Percentiles rank a stretch among this genome's conserved stretches.
phyloP scores from a whole-genome alignment of 2,888 invertebrate species.

The Ctenicera cuprea region DNA sequence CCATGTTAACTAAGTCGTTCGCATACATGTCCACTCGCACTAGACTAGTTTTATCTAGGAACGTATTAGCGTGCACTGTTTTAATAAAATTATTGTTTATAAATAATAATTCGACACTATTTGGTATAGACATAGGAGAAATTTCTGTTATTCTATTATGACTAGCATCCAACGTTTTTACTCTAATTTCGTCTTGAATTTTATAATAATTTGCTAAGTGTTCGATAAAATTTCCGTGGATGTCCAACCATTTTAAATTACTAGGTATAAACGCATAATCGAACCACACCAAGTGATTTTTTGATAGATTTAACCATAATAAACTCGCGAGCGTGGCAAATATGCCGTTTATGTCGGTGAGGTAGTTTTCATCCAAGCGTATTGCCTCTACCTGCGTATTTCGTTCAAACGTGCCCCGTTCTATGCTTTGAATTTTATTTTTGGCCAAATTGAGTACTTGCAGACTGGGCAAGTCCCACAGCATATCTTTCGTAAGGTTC shows the following conservation, averaged over 20 bases:
- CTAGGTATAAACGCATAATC: conserved; percentile 94
- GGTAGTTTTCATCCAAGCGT: conserved; percentile 89
- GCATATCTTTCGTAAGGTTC: conserved; percentile 89
- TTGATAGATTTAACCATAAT: conserved; percentile 91
- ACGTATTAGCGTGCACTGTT: conserved; percentile 88
- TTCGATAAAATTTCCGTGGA: conserved; percentile 93
- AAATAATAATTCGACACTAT: conserved; percentile 90
- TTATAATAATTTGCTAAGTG: conserved; percentile 92
- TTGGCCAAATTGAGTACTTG: conserved; percentile 92
- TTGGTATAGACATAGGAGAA: conserved; percentile 89
- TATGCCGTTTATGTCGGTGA: conserved; percentile 92
- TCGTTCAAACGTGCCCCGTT: conserved; percentile 88
- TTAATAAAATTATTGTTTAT: conserved; percentile 92
- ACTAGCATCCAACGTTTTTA: conserved; percentile 91
- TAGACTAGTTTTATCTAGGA: conserved; percentile 88
- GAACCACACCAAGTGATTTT: conserved; percentile 94
- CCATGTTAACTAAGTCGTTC: conserved; percentile 88
- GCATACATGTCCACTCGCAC: conserved; percentile 94
- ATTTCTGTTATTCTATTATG: conserved; percentile 91
- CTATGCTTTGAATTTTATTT: conserved; percentile 91
- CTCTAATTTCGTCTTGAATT: conserved; percentile 86
- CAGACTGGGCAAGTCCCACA: conserved; percentile 88
- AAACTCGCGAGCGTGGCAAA: conserved; percentile 90
- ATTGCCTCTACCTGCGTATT: conserved; percentile 90
- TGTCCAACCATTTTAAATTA: conserved; percentile 92